Evolutionary conservation across 2,113 vertebrate genomes (phyloP).

Genomic region (Dipodomys ordii): DNA sequence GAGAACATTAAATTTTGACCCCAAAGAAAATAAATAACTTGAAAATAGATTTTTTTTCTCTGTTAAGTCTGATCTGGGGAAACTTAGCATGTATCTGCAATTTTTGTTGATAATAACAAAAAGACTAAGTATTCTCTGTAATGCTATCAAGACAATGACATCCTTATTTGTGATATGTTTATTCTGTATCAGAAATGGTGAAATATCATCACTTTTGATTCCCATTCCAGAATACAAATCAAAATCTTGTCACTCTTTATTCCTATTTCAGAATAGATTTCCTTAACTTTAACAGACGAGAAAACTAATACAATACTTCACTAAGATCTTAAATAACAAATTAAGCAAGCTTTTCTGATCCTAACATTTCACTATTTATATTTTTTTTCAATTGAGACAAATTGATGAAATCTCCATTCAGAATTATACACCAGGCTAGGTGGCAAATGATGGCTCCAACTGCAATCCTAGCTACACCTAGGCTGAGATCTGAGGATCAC

Average conservation of each 20-base stretch:
- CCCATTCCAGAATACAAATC: neutral
- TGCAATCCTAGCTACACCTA: too few relatives aligned
- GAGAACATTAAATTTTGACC: neutral
- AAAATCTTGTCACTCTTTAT: too few relatives aligned
- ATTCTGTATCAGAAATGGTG: neutral
- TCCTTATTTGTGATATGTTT: neutral
- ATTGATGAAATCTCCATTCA: too few relatives aligned
- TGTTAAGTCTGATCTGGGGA: neutral
- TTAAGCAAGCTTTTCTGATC: neutral
- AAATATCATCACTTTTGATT: neutral
- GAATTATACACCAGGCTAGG: too few relatives aligned
- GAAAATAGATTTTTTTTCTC: neutral
- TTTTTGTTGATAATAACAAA: neutral
- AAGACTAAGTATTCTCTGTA: slow-evolving; percentile 12
- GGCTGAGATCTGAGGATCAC: too few relatives aligned
- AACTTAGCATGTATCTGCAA: neutral
- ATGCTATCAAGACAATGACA: neutral
- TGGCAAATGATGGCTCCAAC: too few relatives aligned
- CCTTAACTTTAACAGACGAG: neutral
- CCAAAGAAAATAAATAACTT: neutral
- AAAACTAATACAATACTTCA: neutral
- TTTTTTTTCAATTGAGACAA: too few relatives aligned
- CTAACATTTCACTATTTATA: too few relatives aligned
- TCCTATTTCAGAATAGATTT: neutral
- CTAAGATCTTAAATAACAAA: neutral